Conservation (phyloP, 2,113 vertebrate genomes). For the Sula dactylatra region DNA sequence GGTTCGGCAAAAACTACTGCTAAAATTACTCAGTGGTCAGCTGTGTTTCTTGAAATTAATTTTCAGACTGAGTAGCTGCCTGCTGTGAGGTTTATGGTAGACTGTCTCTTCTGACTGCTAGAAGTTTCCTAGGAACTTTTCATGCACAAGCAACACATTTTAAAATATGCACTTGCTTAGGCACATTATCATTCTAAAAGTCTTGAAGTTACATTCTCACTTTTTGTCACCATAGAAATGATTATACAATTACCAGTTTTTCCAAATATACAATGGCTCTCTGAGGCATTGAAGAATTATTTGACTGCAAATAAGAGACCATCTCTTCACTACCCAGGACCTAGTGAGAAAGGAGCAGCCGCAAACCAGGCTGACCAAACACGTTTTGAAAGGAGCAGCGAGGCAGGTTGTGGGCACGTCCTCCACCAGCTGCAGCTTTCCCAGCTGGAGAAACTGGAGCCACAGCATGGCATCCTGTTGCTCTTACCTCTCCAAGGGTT, state of each 20-base stretch:
- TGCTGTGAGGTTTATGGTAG: constrained; percentile 13
- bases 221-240: constrained; percentile 66
- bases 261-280: not conserved
- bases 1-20: constrained; percentile 38
- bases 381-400: not conserved
- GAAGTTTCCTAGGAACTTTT: constrained; percentile 38
- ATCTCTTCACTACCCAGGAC: not conserved
- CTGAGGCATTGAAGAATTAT: not conserved
- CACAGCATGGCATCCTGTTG: not conserved
- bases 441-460: not conserved
- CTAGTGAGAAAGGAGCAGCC: not conserved
- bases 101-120: not conserved
- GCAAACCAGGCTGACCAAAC: not conserved
- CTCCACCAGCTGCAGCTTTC: not conserved
- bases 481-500: not conserved
- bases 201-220: constrained; percentile 44
- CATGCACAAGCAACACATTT: not conserved
- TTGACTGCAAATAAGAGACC: not conserved
- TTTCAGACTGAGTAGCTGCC: constrained; percentile 54
- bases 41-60: constrained; percentile 57
- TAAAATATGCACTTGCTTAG: constrained; percentile 48
- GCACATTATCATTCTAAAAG: constrained; percentile 56
- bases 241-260: constrained; percentile 33
- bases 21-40: constrained; percentile 54
- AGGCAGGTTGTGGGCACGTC: not conserved